Base-by-base conservation (phyloP, 1,140 invertebrate genomes). In the Coelopa frigida region DNA sequence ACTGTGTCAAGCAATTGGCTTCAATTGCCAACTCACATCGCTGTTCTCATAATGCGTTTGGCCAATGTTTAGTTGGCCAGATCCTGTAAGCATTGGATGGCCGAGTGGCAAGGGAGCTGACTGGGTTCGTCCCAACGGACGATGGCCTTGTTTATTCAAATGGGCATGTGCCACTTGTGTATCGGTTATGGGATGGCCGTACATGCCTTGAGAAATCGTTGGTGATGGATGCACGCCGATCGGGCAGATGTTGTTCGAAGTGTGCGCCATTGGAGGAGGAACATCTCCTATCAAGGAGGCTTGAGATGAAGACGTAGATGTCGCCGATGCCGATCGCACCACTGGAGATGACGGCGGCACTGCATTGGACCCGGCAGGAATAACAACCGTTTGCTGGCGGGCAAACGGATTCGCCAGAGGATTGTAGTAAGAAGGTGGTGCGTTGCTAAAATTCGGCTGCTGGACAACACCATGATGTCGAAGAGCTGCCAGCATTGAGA, bases 41-140 rank as follows among this genome's bases (percentile, higher is more conserved):
- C 76, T 78, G 51, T 81, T 78, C 55, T 82, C 78, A 57, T 79
- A 81, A 51, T 81, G 80, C 20, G 79, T 77, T 14, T 65, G 66
- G 5, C 45, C 58, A 23, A 70, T 54, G 36, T 58, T 69, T 20
- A 69, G 41, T 40, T 67, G 55, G 20, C 50, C 51, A 36, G 58
- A 53, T 7, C 79, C 77, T 32, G 86, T 84, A 31, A 98, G 78
- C 78, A 93, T 83, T 20, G 91, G 92, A 74, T 95, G 89, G 3
- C 91, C 91, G n/a, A 98, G 74, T 20, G 94, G 94, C 53, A 97
- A 71, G 0, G 94, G 93, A 4, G 92, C 92, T 10, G 87, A 91
- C 68, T 94, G 89, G n/a, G 91, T 94, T 58, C 91, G 79, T 49
- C 89, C 89, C 67, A 94, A 76, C 48, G 89, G 88, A 53, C 89